Evolutionary conservation across 2,888 invertebrate genomes (phyloP).

Genomic region (Drosophila austrosaltans): DNA sequence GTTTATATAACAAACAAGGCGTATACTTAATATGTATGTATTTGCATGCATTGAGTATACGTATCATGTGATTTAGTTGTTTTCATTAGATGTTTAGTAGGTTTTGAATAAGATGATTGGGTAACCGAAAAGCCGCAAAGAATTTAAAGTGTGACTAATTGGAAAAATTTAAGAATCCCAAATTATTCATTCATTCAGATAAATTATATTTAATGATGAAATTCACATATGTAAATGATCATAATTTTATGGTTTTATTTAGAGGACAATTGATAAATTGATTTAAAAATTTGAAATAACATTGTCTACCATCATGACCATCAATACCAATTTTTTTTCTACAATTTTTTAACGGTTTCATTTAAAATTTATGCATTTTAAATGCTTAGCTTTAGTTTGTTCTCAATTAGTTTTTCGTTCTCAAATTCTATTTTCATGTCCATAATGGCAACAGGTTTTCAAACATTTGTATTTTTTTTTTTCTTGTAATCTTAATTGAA

Average conservation of each 20-base stretch:
- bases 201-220: too few relatives aligned
- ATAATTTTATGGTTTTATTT: too few relatives aligned
- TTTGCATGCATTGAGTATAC: slow-evolving; percentile 38
- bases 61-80: slow-evolving; percentile 19
- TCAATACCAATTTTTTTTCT: too few relatives aligned
- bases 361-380: not conserved
- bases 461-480: slow-evolving; percentile 12
- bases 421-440: slow-evolving; percentile 5
- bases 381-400: not conserved
- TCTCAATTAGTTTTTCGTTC: slow-evolving; percentile 1
- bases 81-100: slow-evolving; percentile 1
- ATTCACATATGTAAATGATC: too few relatives aligned
- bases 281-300: too few relatives aligned
- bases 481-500: slow-evolving; percentile 49
- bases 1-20: slow-evolving; percentile 47
- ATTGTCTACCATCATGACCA: too few relatives aligned
- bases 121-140: not conserved
- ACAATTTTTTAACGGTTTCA: not conserved
- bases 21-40: slow-evolving; percentile 39
- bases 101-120: not conserved
- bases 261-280: too few relatives aligned
- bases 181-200: too few relatives aligned
- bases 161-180: too few relatives aligned
- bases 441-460: slow-evolving; percentile 9
- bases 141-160: not conserved